These are phyloP conservation scores for Pogona vitticeps DNA, from an alignment of 2,113 vertebrate genomes.

Conservation along the genomic window DNA sequence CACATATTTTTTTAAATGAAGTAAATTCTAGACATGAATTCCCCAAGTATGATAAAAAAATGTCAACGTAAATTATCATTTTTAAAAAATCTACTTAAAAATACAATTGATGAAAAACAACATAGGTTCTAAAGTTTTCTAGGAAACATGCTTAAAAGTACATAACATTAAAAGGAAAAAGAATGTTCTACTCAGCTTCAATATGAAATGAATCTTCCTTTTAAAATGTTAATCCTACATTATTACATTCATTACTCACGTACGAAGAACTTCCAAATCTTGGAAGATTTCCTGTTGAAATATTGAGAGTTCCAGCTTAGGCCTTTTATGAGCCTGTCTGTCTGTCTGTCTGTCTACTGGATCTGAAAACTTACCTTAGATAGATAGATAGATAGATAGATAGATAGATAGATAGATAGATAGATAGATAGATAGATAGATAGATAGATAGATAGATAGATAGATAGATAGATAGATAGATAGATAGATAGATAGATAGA, in stretches of 20 bases:
- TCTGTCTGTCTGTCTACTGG: neutral
- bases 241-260: neutral
- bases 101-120: neutral
- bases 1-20: neutral
- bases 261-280: neutral
- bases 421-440: too few species aligned
- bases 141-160: neutral
- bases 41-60: conserved; percentile 9
- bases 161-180: neutral
- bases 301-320: neutral
- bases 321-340: too few species aligned
- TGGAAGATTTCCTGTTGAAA: neutral
- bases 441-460: too few species aligned
- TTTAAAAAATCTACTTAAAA: conserved; percentile 3
- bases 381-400: too few species aligned
- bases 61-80: neutral
- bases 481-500: too few species aligned
- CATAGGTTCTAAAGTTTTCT: neutral
- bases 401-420: too few species aligned
- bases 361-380: conserved; percentile 6
- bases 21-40: neutral
- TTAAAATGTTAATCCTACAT: conserved; percentile 25
- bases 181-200: neutral
- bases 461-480: too few species aligned
- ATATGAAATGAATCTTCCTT: neutral